Evolutionary conservation across 2,113 vertebrate genomes (phyloP).

Genomic region (Microcebus tavaratra): DNA sequence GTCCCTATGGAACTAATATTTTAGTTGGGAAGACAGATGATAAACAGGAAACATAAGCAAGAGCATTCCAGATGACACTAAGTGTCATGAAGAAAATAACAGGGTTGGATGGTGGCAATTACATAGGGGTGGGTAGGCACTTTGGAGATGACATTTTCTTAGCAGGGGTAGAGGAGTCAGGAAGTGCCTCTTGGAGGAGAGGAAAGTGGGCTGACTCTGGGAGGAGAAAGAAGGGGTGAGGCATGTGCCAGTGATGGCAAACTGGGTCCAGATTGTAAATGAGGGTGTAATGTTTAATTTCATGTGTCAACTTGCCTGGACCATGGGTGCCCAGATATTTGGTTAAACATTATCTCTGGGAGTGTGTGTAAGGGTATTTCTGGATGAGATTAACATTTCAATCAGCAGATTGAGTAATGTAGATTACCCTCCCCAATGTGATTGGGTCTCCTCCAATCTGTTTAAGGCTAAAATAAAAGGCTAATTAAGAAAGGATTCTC

Average conservation of each 20-base stretch:
- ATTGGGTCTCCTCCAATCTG: not conserved
- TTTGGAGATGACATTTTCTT: not conserved
- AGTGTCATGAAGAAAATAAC: not conserved
- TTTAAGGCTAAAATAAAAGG: not conserved
- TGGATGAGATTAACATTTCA: not conserved
- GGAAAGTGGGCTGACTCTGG: not conserved
- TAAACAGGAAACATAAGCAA: not conserved
- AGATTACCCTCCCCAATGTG: rapidly evolving
- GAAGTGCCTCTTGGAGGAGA: not conserved
- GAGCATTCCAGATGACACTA: not conserved
- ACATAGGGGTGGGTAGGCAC: no score
- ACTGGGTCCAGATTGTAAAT: not conserved
- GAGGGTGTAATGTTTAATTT: not conserved
- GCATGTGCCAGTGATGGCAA: not conserved
- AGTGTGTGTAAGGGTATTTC: not conserved
- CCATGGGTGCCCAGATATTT: not conserved
- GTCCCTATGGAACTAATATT: not conserved
- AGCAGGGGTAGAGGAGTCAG: not conserved
- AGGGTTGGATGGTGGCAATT: not conserved
- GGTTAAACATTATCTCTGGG: not conserved
- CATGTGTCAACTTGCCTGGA: not conserved
- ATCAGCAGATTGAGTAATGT: not conserved
- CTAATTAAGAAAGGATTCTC: not conserved
- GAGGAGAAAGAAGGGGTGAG: not conserved
- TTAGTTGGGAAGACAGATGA: not conserved